Percentiles rank a stretch among this genome's conserved stretches.
phyloP scores from a whole-genome alignment of 2,113 vertebrate genomes.

The Spheniscus mendiculus region DNA sequence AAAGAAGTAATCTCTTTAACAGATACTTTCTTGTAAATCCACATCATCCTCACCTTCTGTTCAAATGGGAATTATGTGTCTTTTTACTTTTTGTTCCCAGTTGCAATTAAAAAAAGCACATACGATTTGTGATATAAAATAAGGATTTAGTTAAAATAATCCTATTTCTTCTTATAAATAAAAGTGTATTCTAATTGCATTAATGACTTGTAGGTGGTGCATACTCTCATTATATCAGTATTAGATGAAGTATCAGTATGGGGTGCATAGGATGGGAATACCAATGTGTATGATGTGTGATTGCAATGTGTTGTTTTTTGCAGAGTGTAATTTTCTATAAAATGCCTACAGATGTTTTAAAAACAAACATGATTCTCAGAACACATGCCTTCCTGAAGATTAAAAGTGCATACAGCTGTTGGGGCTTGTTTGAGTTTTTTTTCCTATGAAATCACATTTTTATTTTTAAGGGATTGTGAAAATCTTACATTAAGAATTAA shows the following conservation, averaged over 20 bases:
- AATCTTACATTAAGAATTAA: slow-evolving; percentile 4
- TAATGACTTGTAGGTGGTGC: not conserved
- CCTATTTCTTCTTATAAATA: not conserved
- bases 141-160: not conserved
- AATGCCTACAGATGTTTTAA: slow-evolving; percentile 50
- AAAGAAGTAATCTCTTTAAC: not conserved
- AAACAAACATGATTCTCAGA: slow-evolving; percentile 10
- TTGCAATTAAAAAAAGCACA: not conserved
- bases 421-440: not conserved
- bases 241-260: not conserved
- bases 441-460: not conserved
- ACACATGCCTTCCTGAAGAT: slow-evolving; percentile 17
- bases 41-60: not conserved
- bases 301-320: not conserved
- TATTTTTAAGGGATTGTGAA: not conserved
- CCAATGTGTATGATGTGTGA: not conserved
- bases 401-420: slow-evolving; percentile 29
- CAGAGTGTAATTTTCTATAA: slow-evolving; percentile 15
- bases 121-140: not conserved
- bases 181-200: not conserved
- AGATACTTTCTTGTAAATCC: not conserved
- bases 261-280: not conserved
- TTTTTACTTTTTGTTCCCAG: not conserved
- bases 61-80: not conserved
- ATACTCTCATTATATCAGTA: not conserved